phyloP scores from a whole-genome alignment of 2,888 invertebrate genomes.

The Tenthredo amoena region DNA sequence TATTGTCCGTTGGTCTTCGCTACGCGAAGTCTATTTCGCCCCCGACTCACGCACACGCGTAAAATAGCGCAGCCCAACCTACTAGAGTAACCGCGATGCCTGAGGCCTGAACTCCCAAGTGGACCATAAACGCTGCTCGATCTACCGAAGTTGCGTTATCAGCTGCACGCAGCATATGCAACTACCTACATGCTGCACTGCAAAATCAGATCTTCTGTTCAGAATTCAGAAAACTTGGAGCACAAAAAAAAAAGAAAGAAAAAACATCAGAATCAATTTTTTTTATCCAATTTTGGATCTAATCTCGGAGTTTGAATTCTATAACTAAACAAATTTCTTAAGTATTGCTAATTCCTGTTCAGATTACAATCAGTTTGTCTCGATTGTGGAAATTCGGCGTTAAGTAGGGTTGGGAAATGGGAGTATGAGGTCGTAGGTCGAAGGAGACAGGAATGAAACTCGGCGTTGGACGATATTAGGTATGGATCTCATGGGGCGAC shows the following conservation, averaged over 20 bases:
- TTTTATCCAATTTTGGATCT: neutral
- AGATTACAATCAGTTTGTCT: constrained; percentile 15
- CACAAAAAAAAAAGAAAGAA: neutral
- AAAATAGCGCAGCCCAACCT: constrained; percentile 38
- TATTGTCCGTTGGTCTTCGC: constrained; percentile 64
- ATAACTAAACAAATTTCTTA: neutral
- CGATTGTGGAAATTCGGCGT: neutral
- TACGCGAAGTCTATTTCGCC: constrained; percentile 55
- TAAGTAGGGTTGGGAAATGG: neutral
- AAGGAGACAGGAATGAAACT: constrained; percentile 40
- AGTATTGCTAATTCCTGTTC: constrained; percentile 26
- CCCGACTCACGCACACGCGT: constrained; percentile 54
- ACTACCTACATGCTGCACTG: constrained; percentile 42
- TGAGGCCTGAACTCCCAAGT: constrained; percentile 72
- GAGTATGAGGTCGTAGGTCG: constrained; percentile 26
- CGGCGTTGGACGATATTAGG: constrained; percentile 51
- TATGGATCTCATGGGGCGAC: constrained; percentile 64
- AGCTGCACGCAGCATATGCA: constrained; percentile 60
- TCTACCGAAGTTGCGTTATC: constrained; percentile 48
- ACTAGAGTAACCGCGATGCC: constrained; percentile 57
- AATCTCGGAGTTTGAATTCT: neutral
- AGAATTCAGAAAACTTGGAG: constrained; percentile 28
- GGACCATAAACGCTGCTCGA: constrained; percentile 71
- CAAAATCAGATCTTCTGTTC: neutral
- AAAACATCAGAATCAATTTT: no score